A percentile compares a stretch with the other conserved stretches of the same genome.
These are phyloP conservation scores for Temnothorax rugatulus DNA, from an alignment of 2,888 invertebrate genomes.

Conservation along the genomic window DNA sequence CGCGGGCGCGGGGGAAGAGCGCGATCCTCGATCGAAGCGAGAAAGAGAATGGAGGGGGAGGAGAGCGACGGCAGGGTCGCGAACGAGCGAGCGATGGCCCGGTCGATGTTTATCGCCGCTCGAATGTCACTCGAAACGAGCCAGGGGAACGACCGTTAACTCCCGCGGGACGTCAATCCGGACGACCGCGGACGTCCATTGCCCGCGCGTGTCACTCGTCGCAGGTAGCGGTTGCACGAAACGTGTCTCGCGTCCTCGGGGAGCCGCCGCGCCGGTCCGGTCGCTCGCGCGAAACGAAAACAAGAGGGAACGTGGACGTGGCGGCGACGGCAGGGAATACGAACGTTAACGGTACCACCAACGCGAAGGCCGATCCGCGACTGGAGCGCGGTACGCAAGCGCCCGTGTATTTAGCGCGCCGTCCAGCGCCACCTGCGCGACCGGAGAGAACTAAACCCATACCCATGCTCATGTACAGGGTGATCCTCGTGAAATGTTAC, in stretches of 20 bases:
- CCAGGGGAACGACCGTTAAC: slow-evolving; percentile 29
- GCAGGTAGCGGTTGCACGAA: not conserved
- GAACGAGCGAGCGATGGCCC: not conserved
- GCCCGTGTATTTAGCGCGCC: slow-evolving; percentile 34
- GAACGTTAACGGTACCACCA: slow-evolving; percentile 57
- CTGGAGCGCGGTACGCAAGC: slow-evolving; percentile 74
- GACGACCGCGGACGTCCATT: not conserved
- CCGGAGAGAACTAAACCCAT: slow-evolving; percentile 7
- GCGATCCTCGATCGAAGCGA: slow-evolving; percentile 17
- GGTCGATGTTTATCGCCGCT: slow-evolving; percentile 32
- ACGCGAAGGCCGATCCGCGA: slow-evolving; percentile 84
- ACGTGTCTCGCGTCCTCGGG: too few relatives aligned
- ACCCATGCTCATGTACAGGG: slow-evolving; percentile 22
- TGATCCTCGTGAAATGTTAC: not conserved
- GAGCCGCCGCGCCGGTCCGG: not conserved
- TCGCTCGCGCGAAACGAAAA: slow-evolving; percentile 42
- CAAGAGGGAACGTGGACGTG: slow-evolving; percentile 14
- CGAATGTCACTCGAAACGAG: slow-evolving; percentile 31
- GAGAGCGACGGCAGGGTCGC: not conserved
- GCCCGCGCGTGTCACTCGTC: not conserved
- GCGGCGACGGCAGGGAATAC: not conserved
- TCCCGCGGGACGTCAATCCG: slow-evolving; percentile 21
- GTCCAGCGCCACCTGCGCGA: slow-evolving; percentile 5
- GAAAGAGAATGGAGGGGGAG: not conserved
- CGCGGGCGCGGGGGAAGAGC: not conserved